Evolutionary conservation across 2,113 vertebrate genomes (phyloP).

Genomic region (Hemichromis elongatus): DNA sequence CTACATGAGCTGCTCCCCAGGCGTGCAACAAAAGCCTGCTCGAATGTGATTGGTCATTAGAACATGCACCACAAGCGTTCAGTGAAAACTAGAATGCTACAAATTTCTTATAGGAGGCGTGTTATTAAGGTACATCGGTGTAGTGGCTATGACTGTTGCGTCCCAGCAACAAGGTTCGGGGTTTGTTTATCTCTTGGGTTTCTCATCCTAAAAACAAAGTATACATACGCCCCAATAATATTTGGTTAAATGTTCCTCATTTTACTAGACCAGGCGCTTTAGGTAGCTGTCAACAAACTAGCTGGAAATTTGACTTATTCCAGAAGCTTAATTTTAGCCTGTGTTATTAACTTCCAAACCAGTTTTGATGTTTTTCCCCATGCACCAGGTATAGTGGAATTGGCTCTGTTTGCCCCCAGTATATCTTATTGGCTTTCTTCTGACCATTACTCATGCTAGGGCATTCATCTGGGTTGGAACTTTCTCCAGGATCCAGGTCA

Average conservation of each 20-base stretch:
- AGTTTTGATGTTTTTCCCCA: background rate
- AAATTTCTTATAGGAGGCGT: too few relatives aligned
- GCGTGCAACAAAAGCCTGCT: too few relatives aligned
- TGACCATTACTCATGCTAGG: too few relatives aligned
- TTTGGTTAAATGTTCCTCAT: background rate
- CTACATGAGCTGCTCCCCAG: background rate
- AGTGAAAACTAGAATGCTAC: background rate
- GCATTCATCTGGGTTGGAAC: too few relatives aligned
- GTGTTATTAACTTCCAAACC: background rate
- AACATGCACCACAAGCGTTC: background rate
- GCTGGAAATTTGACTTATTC: background rate
- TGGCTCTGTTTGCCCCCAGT: too few relatives aligned
- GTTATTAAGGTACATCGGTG: too few relatives aligned
- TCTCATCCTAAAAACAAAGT: background rate
- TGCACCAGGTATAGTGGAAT: too few relatives aligned
- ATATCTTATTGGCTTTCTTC: too few relatives aligned
- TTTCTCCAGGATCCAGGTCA: too few relatives aligned
- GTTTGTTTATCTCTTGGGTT: background rate
- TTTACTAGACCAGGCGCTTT: fast-evolving
- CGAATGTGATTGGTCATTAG: background rate
- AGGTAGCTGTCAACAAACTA: background rate
- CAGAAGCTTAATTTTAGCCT: background rate
- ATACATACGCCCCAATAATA: fast-evolving
- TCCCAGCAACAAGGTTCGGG: fast-evolving
- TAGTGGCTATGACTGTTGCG: background rate